Conservation (phyloP, 1,140 invertebrate genomes). For the Palaemon carinicauda region DNA sequence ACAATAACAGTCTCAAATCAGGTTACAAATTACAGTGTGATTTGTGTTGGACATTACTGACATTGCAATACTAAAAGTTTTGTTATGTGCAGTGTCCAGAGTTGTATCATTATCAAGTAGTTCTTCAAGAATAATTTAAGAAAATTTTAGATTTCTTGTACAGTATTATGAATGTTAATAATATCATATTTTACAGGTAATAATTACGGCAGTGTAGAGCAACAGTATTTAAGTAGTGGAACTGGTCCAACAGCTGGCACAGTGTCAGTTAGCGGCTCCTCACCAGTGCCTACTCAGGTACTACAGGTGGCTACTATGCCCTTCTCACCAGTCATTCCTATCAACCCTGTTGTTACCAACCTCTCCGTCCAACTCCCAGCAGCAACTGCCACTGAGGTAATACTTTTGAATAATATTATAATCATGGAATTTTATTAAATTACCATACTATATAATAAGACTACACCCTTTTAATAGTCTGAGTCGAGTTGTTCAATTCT, state of each 20-base stretch:
- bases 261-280: not conserved
- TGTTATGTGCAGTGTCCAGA: too few relatives aligned
- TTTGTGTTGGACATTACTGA: too few relatives aligned
- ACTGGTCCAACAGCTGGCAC: not conserved
- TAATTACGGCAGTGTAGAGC: conserved; percentile 5
- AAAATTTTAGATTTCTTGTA: too few relatives aligned
- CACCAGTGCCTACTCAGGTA: conserved; percentile 29
- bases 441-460: too few relatives aligned
- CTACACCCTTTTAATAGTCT: too few relatives aligned
- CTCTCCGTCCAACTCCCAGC: conserved; percentile 37
- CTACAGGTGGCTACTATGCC: conserved; percentile 49
- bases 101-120: too few relatives aligned
- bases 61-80: too few relatives aligned
- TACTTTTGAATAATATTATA: not conserved
- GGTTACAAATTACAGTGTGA: too few relatives aligned
- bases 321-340: conserved; percentile 44
- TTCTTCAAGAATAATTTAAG: too few relatives aligned
- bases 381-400: conserved; percentile 43
- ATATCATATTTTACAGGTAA: not conserved
- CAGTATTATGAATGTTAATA: too few relatives aligned
- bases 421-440: not conserved
- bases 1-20: too few relatives aligned
- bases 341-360: conserved; percentile 51
- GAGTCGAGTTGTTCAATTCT: too few relatives aligned
- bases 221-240: conserved; percentile 22